A percentile compares a stretch with the other conserved stretches of the same genome.
These are phyloP conservation scores for Diaperis boleti DNA, from an alignment of 2,888 invertebrate genomes.

Conservation along the genomic window DNA sequence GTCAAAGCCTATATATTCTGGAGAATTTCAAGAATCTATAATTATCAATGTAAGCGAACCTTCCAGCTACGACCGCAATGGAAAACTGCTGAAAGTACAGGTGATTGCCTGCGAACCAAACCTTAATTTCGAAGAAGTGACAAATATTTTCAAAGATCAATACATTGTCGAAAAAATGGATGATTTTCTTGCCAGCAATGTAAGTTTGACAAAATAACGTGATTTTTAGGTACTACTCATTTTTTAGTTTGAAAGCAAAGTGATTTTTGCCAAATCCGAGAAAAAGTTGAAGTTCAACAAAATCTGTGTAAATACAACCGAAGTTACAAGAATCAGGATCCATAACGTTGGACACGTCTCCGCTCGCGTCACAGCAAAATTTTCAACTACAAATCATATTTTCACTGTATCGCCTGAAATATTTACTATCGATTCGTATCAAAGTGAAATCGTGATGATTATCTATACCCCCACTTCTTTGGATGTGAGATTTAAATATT, in stretches of 20 bases:
- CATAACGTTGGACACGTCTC: conserved; percentile 63
- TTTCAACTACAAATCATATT: conserved; percentile 49
- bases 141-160: conserved; percentile 73
- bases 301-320: conserved; percentile 60
- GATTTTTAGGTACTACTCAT: not conserved
- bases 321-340: conserved; percentile 60
- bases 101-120: conserved; percentile 71
- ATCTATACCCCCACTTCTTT: conserved; percentile 64
- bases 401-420: conserved; percentile 60
- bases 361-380: conserved; percentile 52
- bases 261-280: conserved; percentile 61
- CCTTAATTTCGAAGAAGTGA: conserved; percentile 70
- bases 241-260: conserved; percentile 58
- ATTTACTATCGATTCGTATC: conserved; percentile 61
- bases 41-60: conserved; percentile 61
- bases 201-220: not conserved
- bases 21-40: conserved; percentile 61
- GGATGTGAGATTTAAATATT: conserved; percentile 58
- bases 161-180: conserved; percentile 69
- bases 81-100: conserved; percentile 67
- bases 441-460: conserved; percentile 58
- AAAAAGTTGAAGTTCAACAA: conserved; percentile 63
- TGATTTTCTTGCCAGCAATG: conserved; percentile 62
- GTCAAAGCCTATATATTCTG: conserved; percentile 60
- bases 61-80: conserved; percentile 67